Percentiles rank a stretch among this genome's conserved stretches.
Conservation (phyloP, 2,797 vertebrate species). For the Enteromius treurensis region DNA sequence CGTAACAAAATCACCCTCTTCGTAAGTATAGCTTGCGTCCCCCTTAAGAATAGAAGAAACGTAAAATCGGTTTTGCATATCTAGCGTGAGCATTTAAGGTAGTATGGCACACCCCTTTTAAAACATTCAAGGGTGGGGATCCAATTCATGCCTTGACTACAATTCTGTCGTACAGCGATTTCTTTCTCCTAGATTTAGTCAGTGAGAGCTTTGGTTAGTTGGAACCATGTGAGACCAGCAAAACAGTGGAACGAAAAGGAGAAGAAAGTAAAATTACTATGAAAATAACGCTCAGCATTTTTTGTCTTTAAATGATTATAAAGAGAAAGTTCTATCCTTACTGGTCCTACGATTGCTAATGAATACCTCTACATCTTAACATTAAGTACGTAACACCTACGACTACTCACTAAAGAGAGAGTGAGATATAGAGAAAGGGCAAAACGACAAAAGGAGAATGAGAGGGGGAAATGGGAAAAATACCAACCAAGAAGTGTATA, state of each 20-base stretch:
- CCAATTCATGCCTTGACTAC: conserved; percentile 88
- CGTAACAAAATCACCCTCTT: conserved; percentile 84
- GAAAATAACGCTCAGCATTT: conserved; percentile 79
- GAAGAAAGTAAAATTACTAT: conserved; percentile 75
- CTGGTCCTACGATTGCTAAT: conserved; percentile 91
- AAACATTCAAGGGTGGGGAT: conserved; percentile 87
- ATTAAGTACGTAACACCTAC: conserved; percentile 90
- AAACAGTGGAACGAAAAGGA: conserved; percentile 67
- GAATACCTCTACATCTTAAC: conserved; percentile 87
- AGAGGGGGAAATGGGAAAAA: conserved; percentile 48
- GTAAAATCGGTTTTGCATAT: conserved; percentile 88
- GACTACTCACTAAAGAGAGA: conserved; percentile 87
- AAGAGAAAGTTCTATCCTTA: conserved; percentile 96
- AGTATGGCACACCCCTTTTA: conserved; percentile 97
- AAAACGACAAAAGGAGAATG: conserved; percentile 56
- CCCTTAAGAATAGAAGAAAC: conserved; percentile 89
- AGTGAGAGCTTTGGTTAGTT: conserved; percentile 99
- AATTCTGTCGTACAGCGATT: conserved; percentile 87
- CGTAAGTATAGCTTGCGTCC: conserved; percentile 89
- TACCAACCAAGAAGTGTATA: conserved; percentile 69
- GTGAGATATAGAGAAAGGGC: conserved; percentile 74
- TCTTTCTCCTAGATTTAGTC: conserved; percentile 81
- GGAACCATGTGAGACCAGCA: conserved; percentile 95
- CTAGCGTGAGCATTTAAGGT: conserved; percentile 98
- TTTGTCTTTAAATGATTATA: conserved; percentile 76